phyloP scores from a whole-genome alignment of 2,888 invertebrate species.

The Rapana venosa region DNA sequence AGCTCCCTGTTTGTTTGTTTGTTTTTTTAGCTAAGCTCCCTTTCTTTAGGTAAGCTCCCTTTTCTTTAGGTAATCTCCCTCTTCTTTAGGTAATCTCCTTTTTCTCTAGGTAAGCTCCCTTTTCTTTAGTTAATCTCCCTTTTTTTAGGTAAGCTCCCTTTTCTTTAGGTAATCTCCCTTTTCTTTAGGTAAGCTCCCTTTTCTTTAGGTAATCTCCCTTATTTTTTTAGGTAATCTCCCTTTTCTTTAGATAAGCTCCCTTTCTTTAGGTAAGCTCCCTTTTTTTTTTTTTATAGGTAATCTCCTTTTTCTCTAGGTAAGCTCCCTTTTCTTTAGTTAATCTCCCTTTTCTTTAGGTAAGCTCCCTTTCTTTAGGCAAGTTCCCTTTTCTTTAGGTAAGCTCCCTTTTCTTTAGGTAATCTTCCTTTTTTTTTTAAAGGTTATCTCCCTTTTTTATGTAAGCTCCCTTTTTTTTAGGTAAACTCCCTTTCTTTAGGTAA shows the following conservation, averaged over 20 bases:
- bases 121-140: neutral
- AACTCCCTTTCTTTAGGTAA: too few species aligned
- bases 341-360: too few species aligned
- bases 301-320: too few species aligned
- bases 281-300: too few species aligned
- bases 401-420: neutral
- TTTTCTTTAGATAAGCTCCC: neutral
- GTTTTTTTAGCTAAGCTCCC: neutral
- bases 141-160: constrained; percentile 74
- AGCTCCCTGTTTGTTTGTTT: too few species aligned
- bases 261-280: too few species aligned
- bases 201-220: too few species aligned
- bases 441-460: constrained; percentile 58
- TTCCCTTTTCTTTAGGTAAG: too few species aligned
- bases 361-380: constrained; percentile 84
- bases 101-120: constrained; percentile 82
- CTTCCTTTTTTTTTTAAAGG: constrained; percentile 86
- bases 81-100: constrained; percentile 74
- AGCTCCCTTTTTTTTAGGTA: neutral
- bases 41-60: constrained; percentile 82
- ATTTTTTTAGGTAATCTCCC: too few species aligned
- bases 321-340: too few species aligned
- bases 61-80: too few species aligned
- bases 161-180: constrained; percentile 81
- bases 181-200: constrained; percentile 53